phyloP scores from a whole-genome alignment of 2,797 vertebrate genomes.

The Pipistrellus pygmaeus region DNA sequence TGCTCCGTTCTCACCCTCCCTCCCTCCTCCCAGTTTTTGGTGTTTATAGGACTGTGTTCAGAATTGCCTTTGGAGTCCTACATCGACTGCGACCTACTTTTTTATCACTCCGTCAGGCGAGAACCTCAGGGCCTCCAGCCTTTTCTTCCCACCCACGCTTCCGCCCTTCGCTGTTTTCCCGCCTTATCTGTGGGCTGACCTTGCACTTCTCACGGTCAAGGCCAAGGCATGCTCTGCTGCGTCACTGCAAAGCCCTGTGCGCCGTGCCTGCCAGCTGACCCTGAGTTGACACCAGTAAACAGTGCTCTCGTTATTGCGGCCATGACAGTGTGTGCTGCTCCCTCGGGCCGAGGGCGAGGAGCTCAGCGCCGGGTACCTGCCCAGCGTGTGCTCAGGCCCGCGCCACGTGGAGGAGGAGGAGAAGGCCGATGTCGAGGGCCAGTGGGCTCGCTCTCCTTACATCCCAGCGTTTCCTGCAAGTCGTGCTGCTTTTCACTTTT shows the following conservation, averaged over 20 bases:
- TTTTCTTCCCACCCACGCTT: neutral
- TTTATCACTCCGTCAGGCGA: neutral
- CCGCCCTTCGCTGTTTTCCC: neutral
- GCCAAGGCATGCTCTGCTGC: neutral
- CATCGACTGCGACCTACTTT: neutral
- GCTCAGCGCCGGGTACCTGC: neutral
- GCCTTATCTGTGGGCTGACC: neutral
- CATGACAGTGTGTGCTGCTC: neutral
- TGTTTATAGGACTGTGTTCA: neutral
- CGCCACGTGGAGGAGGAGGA: neutral
- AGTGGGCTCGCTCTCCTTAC: neutral
- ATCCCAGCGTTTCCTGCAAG: neutral
- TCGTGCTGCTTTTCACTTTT: neutral
- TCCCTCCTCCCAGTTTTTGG: neutral
- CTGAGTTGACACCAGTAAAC: neutral
- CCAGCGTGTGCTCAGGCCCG: neutral
- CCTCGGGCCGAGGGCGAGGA: neutral
- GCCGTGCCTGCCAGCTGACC: neutral
- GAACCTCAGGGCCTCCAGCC: neutral
- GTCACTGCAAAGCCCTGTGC: neutral
- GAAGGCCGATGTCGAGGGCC: neutral
- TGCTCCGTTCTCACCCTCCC: neutral
- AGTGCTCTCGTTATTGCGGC: neutral
- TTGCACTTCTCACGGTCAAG: neutral
- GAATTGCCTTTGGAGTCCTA: neutral